Base-by-base conservation (phyloP, 1,140 invertebrate species). In the Nasonia longicornis region DNA sequence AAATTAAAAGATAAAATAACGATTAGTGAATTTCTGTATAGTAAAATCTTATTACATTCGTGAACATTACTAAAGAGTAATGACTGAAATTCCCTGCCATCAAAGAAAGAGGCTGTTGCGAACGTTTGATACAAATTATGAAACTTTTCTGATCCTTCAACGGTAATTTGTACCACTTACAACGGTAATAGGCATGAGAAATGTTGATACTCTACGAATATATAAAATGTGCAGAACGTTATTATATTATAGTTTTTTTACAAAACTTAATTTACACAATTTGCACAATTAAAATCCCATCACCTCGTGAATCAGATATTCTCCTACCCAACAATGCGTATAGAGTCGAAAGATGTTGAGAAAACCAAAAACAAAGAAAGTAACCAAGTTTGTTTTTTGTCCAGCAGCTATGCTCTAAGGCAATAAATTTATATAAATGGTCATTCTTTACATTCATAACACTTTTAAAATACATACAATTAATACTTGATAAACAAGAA, bases 1-100 rank as follows among this genome's bases (percentile, higher is more conserved):
- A 66, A 29, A 63, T 12, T 38, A n/a, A 2, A 58, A 20, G 71
- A 72, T 7, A 42, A 38, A 1, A 22, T 22, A 76, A 42, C 29
- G 1, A 67, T 75, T 69, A 12, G 58, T 42, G 45, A 72, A 35
- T 35, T 72, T 26, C 4, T 66, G 35, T 8, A n/a, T 22, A n/a
- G 2, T 14, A n/a, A 31, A 22, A 70, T 76, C 76, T 79, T 80
- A 86, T 79, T 80, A 86, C 86, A 71, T 85, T 82, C 12, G 71
- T 84, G 76, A 86, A 86, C 42, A 85, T 76, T 31, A 82, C 64
- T 63, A 85, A 29, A 16, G 85, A 85, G 77, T 84, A 85, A n/a
- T 83, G 83, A 42, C 84, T 77, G 63, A 86, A 86, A 82, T 84
- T 84, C 29, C 86, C 86, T 12, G 86, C 86, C 31, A 78, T 64